Conservation (phyloP, 2,113 vertebrate genomes). For the Macaca mulatta region DNA sequence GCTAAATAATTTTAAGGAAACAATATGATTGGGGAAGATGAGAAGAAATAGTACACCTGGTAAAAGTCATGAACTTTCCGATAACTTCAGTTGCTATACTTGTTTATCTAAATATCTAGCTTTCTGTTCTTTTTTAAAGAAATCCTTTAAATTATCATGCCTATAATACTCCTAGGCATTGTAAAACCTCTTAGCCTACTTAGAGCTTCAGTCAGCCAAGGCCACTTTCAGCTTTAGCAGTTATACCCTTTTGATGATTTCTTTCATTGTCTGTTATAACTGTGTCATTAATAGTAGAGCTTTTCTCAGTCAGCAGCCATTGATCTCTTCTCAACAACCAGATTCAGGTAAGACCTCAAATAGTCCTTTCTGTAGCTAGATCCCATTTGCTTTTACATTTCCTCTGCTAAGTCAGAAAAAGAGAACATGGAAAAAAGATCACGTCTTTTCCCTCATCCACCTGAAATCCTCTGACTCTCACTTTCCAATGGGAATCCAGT, state of each 20-base stretch:
- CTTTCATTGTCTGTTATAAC: not conserved
- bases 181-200: not conserved
- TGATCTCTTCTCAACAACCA: slow-evolving; percentile 12
- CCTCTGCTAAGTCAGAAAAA: not conserved
- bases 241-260: not conserved
- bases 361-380: not conserved
- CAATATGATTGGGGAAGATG: not conserved
- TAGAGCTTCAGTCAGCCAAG: not conserved
- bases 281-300: not conserved
- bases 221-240: not conserved
- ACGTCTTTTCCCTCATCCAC: not conserved
- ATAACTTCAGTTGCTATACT: not conserved
- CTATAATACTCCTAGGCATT: not conserved
- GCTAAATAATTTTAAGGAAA: not conserved
- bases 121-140: slow-evolving; percentile 18
- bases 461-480: slow-evolving; percentile 14
- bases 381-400: not conserved
- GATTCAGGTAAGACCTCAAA: slow-evolving; percentile 4
- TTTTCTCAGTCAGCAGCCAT: not conserved
- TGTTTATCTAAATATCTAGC: not conserved
- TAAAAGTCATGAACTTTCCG: slow-evolving; percentile 2
- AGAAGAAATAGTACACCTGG: not conserved
- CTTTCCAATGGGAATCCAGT: slow-evolving; percentile 23
- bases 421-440: not conserved
- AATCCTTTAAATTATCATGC: not conserved